phyloP scores from a whole-genome alignment of 2,797 vertebrate genomes.

The Cyclopterus lumpus region DNA sequence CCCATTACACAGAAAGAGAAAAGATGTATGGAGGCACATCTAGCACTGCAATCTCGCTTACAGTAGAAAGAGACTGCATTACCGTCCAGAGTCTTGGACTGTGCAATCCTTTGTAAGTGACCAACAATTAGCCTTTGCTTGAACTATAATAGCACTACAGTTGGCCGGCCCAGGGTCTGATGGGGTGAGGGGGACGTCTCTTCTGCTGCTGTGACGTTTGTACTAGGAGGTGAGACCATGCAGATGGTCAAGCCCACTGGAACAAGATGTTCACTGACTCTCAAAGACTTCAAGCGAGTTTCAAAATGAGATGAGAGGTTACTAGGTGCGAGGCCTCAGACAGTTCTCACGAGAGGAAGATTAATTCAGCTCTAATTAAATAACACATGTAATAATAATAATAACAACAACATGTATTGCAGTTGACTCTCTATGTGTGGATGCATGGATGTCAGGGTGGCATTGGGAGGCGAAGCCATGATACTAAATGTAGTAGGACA shows the following conservation, averaged over 20 bases:
- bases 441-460: background rate
- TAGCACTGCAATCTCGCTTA: slow-evolving; percentile 71
- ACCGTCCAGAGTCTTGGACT: slow-evolving; percentile 64
- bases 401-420: slow-evolving; percentile 1
- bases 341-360: slow-evolving; percentile 9
- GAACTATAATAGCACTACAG: slow-evolving; percentile 80
- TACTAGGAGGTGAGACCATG: slow-evolving; percentile 72
- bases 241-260: slow-evolving; percentile 56
- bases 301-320: slow-evolving; percentile 75
- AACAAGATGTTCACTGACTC: slow-evolving; percentile 42
- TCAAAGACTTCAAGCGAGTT: slow-evolving; percentile 53
- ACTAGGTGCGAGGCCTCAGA: slow-evolving; percentile 56
- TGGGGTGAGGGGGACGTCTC: slow-evolving; percentile 80
- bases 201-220: slow-evolving; percentile 75
- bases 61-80: slow-evolving; percentile 65
- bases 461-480: background rate
- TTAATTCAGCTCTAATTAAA: background rate
- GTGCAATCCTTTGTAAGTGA: slow-evolving; percentile 73
- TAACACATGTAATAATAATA: background rate
- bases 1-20: slow-evolving; percentile 10
- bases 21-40: slow-evolving; percentile 34
- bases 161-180: slow-evolving; percentile 62
- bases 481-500: background rate
- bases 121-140: slow-evolving; percentile 81
- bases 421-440: background rate